Base-by-base conservation (phyloP, 2,888 invertebrate species). In the Drosophila paucipuncta region DNA sequence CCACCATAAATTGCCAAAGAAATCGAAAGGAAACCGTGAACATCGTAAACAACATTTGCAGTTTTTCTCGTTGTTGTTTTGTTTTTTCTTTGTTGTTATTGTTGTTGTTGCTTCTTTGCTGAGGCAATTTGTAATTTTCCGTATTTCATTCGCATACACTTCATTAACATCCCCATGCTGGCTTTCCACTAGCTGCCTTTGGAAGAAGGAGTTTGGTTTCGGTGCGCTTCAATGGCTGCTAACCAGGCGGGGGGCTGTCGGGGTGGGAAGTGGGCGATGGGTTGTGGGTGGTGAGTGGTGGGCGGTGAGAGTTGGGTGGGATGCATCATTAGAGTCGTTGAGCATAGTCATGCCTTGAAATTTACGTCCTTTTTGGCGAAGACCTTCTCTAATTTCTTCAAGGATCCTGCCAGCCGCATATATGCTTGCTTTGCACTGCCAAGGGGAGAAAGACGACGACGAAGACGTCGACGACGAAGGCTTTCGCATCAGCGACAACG, bases 311-410 rank as follows among this genome's bases (percentile, higher is more conserved):
- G 18, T 62, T 68, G 78, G 82, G 70, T 90, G 88, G 84, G 85
- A 82, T 85, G 90, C 90, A 91, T 92, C 91, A 91, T 92, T 92
- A 91, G 83, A 91, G 90, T 85, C 89, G 88, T 81, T 77, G 79
- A 84, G 82, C 83, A 83, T 78, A 71, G 83, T 73, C 76, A 82
- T 75, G 85, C 78, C 83, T 76, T 68, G 78, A 83, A 88, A 87
- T 85, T 84, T 90, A 79, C 79, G 85, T 85, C 82, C 78, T 83
- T 81, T 84, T 83, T 82, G 81, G 78, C 81, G 83, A 76, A 82
- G 85, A 82, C 89, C 78, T 85, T 85, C 81, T 86, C 85, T 80
- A 88, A 91, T 85, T 91, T 87, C 83, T 85, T 87, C 74, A 80
- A 82, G 86, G 79, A 76, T 76, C 77, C 79, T 73, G 85, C 81